phyloP scores from a whole-genome alignment of 2,888 invertebrate genomes.

The Graphium colonna region DNA sequence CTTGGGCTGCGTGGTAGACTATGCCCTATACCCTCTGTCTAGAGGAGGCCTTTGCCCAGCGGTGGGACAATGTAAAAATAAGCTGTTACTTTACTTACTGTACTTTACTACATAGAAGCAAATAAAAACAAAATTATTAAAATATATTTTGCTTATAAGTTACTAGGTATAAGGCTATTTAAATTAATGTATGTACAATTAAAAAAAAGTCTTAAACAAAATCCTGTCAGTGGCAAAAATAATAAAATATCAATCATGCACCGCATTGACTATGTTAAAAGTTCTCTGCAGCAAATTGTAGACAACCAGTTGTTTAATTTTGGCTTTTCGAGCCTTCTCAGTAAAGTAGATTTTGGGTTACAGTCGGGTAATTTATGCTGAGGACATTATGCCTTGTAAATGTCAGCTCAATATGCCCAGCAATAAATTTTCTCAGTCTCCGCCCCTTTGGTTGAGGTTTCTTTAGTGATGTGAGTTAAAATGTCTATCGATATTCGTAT shows the following conservation, averaged over 20 bases:
- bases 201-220: background rate
- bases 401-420: slow-evolving; percentile 62
- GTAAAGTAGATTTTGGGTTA: slow-evolving; percentile 5
- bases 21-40: too few relatives aligned
- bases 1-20: too few relatives aligned
- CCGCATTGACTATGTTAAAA: slow-evolving; percentile 7
- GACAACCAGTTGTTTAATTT: background rate
- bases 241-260: slow-evolving; percentile 12
- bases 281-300: slow-evolving; percentile 2
- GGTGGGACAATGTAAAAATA: too few relatives aligned
- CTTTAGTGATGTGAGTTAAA: slow-evolving; percentile 34
- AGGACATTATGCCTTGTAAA: slow-evolving; percentile 33
- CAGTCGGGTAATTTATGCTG: slow-evolving; percentile 3
- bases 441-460: slow-evolving; percentile 45
- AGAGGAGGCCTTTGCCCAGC: too few relatives aligned
- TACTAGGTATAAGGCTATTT: too few relatives aligned
- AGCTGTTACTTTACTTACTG: too few relatives aligned
- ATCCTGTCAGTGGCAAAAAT: slow-evolving; percentile 21
- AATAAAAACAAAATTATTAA: too few relatives aligned
- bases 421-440: slow-evolving; percentile 61
- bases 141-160: too few relatives aligned
- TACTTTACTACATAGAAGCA: too few relatives aligned
- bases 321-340: background rate
- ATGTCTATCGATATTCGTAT: slow-evolving; percentile 16
- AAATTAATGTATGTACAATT: too few relatives aligned